Conservation (phyloP, 2,797 vertebrate genomes). For the Lerista edwardsae region DNA sequence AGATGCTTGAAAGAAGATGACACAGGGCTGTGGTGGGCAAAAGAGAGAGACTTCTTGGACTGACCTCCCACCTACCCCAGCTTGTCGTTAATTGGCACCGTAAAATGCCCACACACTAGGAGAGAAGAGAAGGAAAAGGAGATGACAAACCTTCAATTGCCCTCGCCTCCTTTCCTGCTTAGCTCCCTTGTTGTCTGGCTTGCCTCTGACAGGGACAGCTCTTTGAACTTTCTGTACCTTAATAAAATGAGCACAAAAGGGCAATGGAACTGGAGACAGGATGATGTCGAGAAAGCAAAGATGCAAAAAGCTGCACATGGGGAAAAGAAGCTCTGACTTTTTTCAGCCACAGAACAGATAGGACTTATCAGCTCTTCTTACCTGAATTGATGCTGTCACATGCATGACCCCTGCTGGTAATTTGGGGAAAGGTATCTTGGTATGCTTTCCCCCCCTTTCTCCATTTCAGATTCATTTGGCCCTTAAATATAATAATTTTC, state of each 20-base stretch:
- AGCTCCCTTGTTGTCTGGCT: background rate
- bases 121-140: background rate
- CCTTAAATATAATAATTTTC: background rate
- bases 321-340: background rate
- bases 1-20: conserved; percentile 63
- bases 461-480: background rate
- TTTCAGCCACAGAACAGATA: background rate
- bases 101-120: conserved; percentile 61
- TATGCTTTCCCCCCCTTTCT: background rate
- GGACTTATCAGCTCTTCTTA: conserved; percentile 6
- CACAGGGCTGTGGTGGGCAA: conserved; percentile 40
- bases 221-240: background rate
- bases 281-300: background rate
- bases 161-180: conserved; percentile 5
- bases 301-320: background rate
- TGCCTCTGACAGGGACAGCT: background rate
- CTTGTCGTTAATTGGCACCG: conserved; percentile 41
- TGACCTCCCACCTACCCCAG: background rate
- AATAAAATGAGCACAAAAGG: background rate
- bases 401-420: conserved; percentile 19
- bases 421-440: background rate
- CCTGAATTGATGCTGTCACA: background rate
- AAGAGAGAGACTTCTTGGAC: background rate
- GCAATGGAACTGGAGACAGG: background rate
- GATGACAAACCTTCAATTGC: background rate